A percentile compares a stretch with the other conserved stretches of the same genome.
Conservation (phyloP, 1,140 invertebrate genomes). For the Medauroidea extradentata region DNA sequence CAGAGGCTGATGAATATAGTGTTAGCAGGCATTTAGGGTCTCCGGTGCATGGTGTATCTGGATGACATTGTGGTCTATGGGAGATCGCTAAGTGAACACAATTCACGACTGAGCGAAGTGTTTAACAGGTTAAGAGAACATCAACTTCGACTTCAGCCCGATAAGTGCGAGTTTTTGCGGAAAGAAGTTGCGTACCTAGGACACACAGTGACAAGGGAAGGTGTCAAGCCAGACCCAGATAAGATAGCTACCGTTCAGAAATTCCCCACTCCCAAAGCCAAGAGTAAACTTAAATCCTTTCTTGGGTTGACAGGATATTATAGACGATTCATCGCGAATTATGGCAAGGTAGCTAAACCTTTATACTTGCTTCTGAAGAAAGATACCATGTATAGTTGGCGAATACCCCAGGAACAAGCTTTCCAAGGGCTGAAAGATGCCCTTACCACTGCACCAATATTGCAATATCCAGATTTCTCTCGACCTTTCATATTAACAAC, state of each 20-base stretch:
- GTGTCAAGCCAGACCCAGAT: conserved; percentile 26
- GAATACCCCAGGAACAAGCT: conserved; percentile 17
- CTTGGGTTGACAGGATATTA: conserved; percentile 18
- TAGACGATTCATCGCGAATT: conserved; percentile 29
- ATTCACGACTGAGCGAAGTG: background rate
- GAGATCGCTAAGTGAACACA: background rate
- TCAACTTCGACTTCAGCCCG: conserved; percentile 29
- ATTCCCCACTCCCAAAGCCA: conserved; percentile 38
- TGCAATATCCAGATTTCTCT: conserved; percentile 17
- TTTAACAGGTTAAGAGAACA: background rate
- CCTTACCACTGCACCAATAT: conserved; percentile 7
- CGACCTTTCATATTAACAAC: conserved; percentile 21
- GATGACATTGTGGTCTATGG: conserved; percentile 2
- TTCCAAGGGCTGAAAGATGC: conserved; percentile 8
- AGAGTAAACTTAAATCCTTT: conserved; percentile 1
- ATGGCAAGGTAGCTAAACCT: conserved; percentile 19
- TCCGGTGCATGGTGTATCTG: conserved; percentile 13
- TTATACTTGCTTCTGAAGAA: conserved; percentile 30
- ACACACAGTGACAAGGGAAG: conserved; percentile 22
- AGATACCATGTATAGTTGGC: conserved; percentile 10
- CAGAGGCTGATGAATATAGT: conserved; percentile 27
- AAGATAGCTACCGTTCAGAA: too few species aligned
- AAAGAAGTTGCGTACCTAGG: conserved; percentile 29
- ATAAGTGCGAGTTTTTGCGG: conserved; percentile 31
- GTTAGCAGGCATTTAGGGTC: conserved; percentile 14